Evolutionary conservation across 1,140 invertebrate species (phyloP), one percentile per base, ranked within the genome.

Genomic region (Aphis craccivora): DNA sequence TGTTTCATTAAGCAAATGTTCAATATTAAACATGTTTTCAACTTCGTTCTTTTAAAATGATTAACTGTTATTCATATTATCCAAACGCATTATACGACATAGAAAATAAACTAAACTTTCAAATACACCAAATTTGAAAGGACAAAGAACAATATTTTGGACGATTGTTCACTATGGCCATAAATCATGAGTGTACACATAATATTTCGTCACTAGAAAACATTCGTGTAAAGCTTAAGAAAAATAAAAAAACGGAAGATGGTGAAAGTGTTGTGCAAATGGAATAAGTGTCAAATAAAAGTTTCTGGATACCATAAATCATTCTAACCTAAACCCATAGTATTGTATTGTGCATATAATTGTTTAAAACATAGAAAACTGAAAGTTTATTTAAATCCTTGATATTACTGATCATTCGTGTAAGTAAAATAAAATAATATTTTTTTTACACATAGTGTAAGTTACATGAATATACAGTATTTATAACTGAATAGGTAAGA

Each of bases 251-350:
- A 45, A 90, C 53, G 89, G 45, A 90, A 67, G 89, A 90, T 25
- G 89, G 89, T 67, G 40, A 90, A 90, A 90, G 89, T 60, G 89
- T 90, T 43, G 89, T 60, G 55, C 53, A 90, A 90, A 90, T 90
- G 89, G 37, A 90, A 90, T 90, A 90, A 90, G 89, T 90, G 89
- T 90, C 89, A 90, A 90, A 90, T 90, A 90, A 90, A 90, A 90
- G 53, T 90, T 90, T 60, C 18, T 55, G 1, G 37, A 67, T 18
- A 90, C 37, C 55, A 90, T 90, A 60, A 90, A 90, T 90, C 89
- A 90, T 67, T 14, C 23, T 43, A 67, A 8, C 53, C 53, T 67
- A 90, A 67, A n/a, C 53, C 53, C 89, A 37, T 25, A 55, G 87
- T n/a, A 30, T 76, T 89, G 53, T 18, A 55, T 37, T 55, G 48